Percentiles rank a stretch among this genome's conserved stretches.
phyloP scores from a whole-genome alignment of 64 coral and sea anemone genomes.

The Catalaphyllia jardinei region DNA sequence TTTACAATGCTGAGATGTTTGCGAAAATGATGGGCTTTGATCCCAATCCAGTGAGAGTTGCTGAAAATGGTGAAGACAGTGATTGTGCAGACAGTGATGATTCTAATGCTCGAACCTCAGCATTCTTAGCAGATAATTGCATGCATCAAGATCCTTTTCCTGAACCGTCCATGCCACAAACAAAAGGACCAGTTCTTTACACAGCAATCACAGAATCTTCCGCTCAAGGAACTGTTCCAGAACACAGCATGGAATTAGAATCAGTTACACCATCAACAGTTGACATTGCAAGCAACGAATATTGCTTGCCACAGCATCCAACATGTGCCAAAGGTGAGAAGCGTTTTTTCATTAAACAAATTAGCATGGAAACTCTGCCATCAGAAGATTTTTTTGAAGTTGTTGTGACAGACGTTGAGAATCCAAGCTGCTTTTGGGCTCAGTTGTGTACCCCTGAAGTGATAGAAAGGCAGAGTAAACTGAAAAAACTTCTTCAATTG shows the following conservation, averaged over 20 bases:
- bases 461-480: constrained; percentile 29
- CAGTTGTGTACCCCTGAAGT: constrained; percentile 48
- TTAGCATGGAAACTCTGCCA: constrained; percentile 34
- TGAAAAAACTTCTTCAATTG: constrained; percentile 42
- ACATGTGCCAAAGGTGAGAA: neutral
- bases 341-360: constrained; percentile 45
- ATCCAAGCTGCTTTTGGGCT: constrained; percentile 73
- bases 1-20: constrained; percentile 29
- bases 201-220: neutral
- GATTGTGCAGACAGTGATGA: neutral
- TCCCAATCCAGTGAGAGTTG: neutral
- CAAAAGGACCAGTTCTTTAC: neutral
- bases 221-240: neutral
- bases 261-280: neutral
- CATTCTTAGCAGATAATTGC: neutral
- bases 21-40: constrained; percentile 45
- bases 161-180: neutral
- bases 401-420: constrained; percentile 59
- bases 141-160: neutral
- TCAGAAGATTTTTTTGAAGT: constrained; percentile 29
- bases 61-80: neutral
- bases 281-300: neutral
- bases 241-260: neutral
- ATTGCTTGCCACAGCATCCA: neutral
- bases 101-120: neutral